Evolutionary conservation across 2,797 vertebrate species (phyloP).

Genomic region (Meriones psammophilus): DNA sequence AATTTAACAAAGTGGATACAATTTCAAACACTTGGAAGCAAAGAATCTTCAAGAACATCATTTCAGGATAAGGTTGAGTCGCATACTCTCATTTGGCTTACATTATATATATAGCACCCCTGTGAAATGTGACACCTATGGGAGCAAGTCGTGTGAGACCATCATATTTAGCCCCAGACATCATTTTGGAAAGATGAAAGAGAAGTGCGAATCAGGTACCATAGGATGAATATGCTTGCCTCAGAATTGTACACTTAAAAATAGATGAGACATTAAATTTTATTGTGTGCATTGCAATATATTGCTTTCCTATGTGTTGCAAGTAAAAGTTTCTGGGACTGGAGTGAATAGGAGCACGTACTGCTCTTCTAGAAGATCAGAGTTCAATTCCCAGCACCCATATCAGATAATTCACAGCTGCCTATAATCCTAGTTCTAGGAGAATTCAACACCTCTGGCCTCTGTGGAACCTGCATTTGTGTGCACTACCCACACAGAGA

Average conservation of each 20-base stretch:
- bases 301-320: background rate
- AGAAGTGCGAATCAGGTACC: background rate
- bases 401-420: background rate
- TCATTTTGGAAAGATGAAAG: conserved; percentile 17
- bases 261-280: background rate
- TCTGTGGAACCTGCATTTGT: background rate
- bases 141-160: background rate
- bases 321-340: background rate
- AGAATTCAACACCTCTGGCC: too few species aligned
- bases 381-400: background rate
- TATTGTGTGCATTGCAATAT: background rate
- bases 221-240: background rate
- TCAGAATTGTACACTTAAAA: background rate
- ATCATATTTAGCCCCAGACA: background rate
- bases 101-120: background rate
- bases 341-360: background rate
- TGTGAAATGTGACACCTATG: background rate
- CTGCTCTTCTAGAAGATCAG: background rate
- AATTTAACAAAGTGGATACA: background rate
- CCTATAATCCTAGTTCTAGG: background rate
- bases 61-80: background rate
- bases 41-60: background rate
- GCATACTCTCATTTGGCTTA: background rate
- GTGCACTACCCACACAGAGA: background rate
- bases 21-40: background rate